These are phyloP conservation scores for Toxotes chatareus DNA, from an alignment of 2,113 vertebrate species.

Conservation along the genomic window DNA sequence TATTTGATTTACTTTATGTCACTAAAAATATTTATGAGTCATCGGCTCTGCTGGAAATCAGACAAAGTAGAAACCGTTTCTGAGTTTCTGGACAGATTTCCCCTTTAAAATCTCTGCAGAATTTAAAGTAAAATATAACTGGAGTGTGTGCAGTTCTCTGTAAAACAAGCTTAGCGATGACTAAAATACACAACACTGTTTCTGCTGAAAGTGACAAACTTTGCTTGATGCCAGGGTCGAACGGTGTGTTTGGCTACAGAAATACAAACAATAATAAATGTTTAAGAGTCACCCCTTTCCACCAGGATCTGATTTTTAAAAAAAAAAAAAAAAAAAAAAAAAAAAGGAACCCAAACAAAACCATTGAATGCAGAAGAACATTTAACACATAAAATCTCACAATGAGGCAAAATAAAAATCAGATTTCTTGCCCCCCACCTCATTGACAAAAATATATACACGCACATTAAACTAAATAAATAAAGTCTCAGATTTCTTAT, in stretches of 20 bases:
- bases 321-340: slow-evolving; percentile 13
- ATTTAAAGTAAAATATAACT: slow-evolving; percentile 42
- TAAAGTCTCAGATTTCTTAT: slow-evolving; percentile 68
- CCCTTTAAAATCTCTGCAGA: slow-evolving; percentile 11
- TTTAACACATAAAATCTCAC: slow-evolving; percentile 54
- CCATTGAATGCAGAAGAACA: slow-evolving; percentile 44
- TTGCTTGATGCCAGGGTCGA: slow-evolving; percentile 1
- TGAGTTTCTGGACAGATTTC: background rate
- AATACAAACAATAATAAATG: slow-evolving; percentile 14
- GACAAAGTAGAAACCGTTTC: background rate
- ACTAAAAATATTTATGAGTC: background rate
- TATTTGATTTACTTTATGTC: background rate
- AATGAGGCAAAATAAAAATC: slow-evolving; percentile 50
- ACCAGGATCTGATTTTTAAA: slow-evolving; percentile 5
- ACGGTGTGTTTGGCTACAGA: slow-evolving; percentile 34
- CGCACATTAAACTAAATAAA: slow-evolving; percentile 77
- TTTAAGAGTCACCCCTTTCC: background rate
- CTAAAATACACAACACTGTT: slow-evolving; percentile 4
- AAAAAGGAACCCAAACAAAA: slow-evolving; percentile 1
- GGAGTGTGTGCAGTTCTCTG: slow-evolving; percentile 49
- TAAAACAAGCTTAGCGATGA: background rate
- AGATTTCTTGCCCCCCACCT: background rate
- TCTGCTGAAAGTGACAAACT: background rate
- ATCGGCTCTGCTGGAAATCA: background rate
- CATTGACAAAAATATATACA: slow-evolving; percentile 46